These are phyloP conservation scores for Brachypalpus laphriformis DNA, from an alignment of 2,888 invertebrate genomes.

Conservation along the genomic window DNA sequence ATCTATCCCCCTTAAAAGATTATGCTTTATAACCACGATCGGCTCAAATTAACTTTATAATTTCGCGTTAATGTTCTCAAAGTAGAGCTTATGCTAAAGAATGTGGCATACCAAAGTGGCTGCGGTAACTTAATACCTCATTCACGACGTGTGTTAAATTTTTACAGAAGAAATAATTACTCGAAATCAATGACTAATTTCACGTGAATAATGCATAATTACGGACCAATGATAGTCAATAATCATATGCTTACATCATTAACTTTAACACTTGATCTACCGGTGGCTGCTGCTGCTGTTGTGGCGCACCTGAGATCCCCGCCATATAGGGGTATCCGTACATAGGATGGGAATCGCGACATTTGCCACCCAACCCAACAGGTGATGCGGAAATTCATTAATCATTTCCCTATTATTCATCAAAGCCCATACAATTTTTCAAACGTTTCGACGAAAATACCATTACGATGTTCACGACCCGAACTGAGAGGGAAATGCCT, in stretches of 20 bases:
- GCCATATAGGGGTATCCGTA: conserved; percentile 9
- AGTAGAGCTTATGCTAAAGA: too few species aligned
- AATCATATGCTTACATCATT: conserved; percentile 69
- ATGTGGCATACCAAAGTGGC: too few species aligned
- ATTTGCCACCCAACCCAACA: conserved; percentile 74
- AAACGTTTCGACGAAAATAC: conserved; percentile 55
- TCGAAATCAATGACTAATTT: conserved; percentile 52
- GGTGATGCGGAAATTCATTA: conserved; percentile 82
- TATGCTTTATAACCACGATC: too few species aligned
- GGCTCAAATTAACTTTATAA: too few species aligned
- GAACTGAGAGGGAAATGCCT: conserved; percentile 6
- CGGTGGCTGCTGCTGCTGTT: conserved; percentile 32
- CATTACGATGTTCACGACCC: conserved; percentile 63
- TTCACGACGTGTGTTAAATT: neutral
- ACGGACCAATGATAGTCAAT: conserved; percentile 51
- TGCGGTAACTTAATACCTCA: neutral
- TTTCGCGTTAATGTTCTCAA: too few species aligned
- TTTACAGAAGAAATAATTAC: conserved; percentile 19
- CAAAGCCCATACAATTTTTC: conserved; percentile 49
- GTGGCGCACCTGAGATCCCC: conserved; percentile 33
- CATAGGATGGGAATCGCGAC: conserved; percentile 68
- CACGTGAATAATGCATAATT: conserved; percentile 64
- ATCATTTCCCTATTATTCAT: conserved; percentile 79
- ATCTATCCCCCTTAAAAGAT: too few species aligned
- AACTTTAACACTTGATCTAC: conserved; percentile 62